Evolutionary conservation across 2,113 vertebrate genomes (phyloP), one percentile per base, ranked within the genome.

Genomic region (Barnardius zonarius): DNA sequence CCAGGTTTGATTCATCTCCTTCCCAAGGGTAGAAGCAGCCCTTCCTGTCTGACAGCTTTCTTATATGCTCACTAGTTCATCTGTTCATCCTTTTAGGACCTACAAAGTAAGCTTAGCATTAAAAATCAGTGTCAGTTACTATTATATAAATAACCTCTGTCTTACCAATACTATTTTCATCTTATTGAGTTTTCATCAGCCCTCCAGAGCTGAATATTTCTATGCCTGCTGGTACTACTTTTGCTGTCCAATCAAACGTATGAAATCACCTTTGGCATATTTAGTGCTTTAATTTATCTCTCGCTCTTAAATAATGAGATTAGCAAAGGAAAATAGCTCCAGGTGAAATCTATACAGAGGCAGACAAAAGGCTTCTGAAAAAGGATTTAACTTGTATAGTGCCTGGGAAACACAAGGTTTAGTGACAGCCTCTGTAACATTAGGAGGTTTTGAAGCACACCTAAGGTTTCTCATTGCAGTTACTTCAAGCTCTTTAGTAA

Each of bases 261-360:
- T 44, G 41, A 70, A 88, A 83, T 78, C n/a, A 66, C 64, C 13
- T 78, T 81, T 0, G 17, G 49, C 44, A 33, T 88, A 68, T 55
- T 88, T 81, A 66, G 25, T 30, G n/a, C 73, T 81, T 78, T 88
- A 74, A 75, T 11, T 57, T 91, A 46, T 78, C 68, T 86, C 24
- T 83, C 68, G n/a, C 24, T 94, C 52, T 78, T 59, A 76, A 69
- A 37, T 84, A 90, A 78, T 13, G 6, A 49, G 61, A 94, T 95
- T 90, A 92, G 61, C 22, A 69, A 92, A 96, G 52, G 13, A 84
- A 95, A 91, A 92, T 37, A 91, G 27, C 80, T 93, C 33, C 69
- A 84, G 74, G 81, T 72, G 84, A 89, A 70, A 64, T 51, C 24
- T 28, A 54, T 49, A 86, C 15, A 77, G 35, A 6, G 7, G 14